These are phyloP conservation scores for Rutpela maculata DNA, from an alignment of 2,888 invertebrate species.

Conservation along the genomic window DNA sequence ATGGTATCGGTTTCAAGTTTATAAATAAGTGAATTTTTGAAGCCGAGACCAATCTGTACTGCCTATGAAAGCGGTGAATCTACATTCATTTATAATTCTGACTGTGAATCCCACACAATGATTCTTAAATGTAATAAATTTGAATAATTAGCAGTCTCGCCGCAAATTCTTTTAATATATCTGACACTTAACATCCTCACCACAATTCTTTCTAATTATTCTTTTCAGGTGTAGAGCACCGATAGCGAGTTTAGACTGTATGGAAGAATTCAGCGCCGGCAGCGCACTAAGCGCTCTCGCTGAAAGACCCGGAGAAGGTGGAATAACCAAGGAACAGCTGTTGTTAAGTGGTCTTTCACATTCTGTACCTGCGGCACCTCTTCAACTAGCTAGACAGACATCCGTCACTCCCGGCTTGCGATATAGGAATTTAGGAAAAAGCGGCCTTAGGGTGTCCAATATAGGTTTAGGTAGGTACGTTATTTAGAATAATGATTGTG, in stretches of 20 bases:
- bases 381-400: slow-evolving; percentile 80
- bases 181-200: not conserved
- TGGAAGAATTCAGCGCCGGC: slow-evolving; percentile 92
- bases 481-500: slow-evolving; percentile 37
- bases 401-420: slow-evolving; percentile 88
- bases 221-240: slow-evolving; percentile 89
- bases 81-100: too few relatives aligned
- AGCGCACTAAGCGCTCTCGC: slow-evolving; percentile 74
- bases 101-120: not conserved
- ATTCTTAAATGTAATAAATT: not conserved
- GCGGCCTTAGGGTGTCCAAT: slow-evolving; percentile 95
- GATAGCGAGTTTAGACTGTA: slow-evolving; percentile 94
- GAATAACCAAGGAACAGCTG: slow-evolving; percentile 77
- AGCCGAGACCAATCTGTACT: too few relatives aligned
- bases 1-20: too few relatives aligned
- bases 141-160: not conserved
- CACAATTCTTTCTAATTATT: not conserved
- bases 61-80: too few relatives aligned
- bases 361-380: slow-evolving; percentile 67
- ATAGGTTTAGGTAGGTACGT: slow-evolving; percentile 86
- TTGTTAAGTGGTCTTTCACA: slow-evolving; percentile 72
- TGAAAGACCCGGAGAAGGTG: slow-evolving; percentile 73
- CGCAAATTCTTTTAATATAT: not conserved
- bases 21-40: too few relatives aligned
- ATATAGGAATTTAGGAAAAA: slow-evolving; percentile 96